Evolutionary conservation across 1,140 invertebrate genomes (phyloP).

Genomic region (Leptopilina clavipes): DNA sequence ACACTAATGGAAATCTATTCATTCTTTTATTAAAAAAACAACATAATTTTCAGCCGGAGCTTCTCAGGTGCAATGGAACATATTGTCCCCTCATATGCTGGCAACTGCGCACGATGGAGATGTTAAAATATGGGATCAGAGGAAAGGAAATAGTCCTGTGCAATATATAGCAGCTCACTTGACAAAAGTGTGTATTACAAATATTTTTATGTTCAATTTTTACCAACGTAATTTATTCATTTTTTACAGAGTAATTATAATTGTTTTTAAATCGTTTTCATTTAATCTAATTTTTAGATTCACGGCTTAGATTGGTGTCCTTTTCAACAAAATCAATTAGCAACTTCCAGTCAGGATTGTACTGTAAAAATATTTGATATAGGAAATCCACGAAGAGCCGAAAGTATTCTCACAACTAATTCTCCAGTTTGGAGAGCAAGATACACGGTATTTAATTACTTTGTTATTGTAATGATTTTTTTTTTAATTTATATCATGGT

Average conservation of each 20-base stretch:
- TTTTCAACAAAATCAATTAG: conserved; percentile 87
- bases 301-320: conserved; percentile 96
- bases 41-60: conserved; percentile 82
- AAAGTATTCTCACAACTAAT: conserved; percentile 87
- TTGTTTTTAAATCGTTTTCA: conserved; percentile 28
- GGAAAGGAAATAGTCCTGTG: conserved; percentile 89
- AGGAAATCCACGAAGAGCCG: conserved; percentile 86
- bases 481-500: neutral
- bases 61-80: conserved; percentile 95
- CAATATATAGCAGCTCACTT: conserved; percentile 96
- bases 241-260: neutral
- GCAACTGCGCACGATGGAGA: conserved; percentile 97
- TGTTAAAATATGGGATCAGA: conserved; percentile 95
- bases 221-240: conserved; percentile 1
- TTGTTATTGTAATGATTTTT: neutral
- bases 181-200: conserved; percentile 78
- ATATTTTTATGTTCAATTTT: conserved; percentile 26
- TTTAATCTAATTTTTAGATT: conserved; percentile 78
- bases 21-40: no score
- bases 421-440: conserved; percentile 95
- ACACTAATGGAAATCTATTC: neutral
- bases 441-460: conserved; percentile 80
- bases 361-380: conserved; percentile 97
- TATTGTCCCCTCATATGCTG: conserved; percentile 86
- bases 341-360: conserved; percentile 95